Conservation (phyloP, 2,888 invertebrate species). For the Thereva unica region DNA sequence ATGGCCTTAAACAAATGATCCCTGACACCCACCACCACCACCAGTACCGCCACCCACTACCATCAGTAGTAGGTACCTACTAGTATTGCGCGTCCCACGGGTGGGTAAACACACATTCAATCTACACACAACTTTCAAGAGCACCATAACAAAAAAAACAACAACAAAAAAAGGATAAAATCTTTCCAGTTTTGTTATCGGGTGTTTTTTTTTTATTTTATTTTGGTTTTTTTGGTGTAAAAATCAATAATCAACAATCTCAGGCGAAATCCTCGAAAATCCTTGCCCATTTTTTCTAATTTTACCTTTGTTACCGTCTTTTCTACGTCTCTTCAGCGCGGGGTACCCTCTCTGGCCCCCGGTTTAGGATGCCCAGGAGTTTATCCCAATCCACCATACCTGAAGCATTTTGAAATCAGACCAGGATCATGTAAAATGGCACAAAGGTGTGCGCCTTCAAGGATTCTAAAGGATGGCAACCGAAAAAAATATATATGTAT, state of each 20-base stretch:
- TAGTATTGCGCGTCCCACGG: too few species aligned
- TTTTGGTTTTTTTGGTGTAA: conserved; percentile 14
- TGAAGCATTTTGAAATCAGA: conserved; percentile 33
- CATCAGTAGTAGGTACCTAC: too few species aligned
- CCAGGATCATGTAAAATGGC: conserved; percentile 30
- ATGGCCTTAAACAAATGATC: conserved; percentile 30
- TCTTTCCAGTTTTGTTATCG: not conserved
- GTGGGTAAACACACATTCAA: too few species aligned
- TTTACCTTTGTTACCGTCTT: conserved; percentile 12
- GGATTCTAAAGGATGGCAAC: conserved; percentile 5
- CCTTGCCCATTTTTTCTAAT: conserved; percentile 25
- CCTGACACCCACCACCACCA: conserved; percentile 6
- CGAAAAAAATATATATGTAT: conserved; percentile 19
- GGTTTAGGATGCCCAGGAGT: too few species aligned
- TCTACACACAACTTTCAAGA: too few species aligned
- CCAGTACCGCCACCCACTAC: too few species aligned
- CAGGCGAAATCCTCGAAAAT: conserved; percentile 13
- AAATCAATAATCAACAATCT: conserved; percentile 31
- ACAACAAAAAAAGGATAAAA: conserved; percentile 18
- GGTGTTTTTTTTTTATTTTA: too few species aligned
- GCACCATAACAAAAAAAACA: too few species aligned
- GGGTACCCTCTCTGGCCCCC: too few species aligned
- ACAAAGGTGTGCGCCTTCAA: conserved; percentile 16
- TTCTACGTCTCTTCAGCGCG: too few species aligned
- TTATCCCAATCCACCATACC: not conserved